These are phyloP conservation scores for Ischnus inquisitorius DNA, from an alignment of 2,888 invertebrate species.

Conservation along the genomic window DNA sequence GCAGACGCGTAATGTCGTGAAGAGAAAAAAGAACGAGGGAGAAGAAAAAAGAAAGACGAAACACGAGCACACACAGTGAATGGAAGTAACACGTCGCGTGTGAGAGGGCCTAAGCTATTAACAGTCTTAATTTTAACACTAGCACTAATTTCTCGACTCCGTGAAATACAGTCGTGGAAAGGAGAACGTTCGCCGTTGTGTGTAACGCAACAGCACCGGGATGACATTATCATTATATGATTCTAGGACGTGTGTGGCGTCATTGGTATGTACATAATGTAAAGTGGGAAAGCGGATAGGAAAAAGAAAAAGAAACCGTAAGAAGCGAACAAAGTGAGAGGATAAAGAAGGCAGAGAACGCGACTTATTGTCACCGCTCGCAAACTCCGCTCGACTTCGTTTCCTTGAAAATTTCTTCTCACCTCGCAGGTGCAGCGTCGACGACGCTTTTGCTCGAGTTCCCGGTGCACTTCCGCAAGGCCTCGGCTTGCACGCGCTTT, in stretches of 20 bases:
- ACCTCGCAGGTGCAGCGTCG: constrained; percentile 16
- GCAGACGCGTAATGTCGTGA: constrained; percentile 3
- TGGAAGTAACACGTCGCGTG: constrained; percentile 37
- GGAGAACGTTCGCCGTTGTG: constrained; percentile 43
- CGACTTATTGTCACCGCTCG: constrained; percentile 57
- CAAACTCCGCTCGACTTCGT: constrained; percentile 15
- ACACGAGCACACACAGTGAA: constrained; percentile 23
- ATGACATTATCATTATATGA: constrained; percentile 48
- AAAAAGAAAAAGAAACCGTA: constrained; percentile 13
- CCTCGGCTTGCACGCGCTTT: not conserved
- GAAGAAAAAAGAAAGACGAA: constrained; percentile 11
- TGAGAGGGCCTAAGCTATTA: constrained; percentile 34
- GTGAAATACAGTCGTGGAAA: not conserved
- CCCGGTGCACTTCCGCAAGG: constrained; percentile 28
- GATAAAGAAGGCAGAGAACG: constrained; percentile 42
- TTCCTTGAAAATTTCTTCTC: constrained; percentile 49
- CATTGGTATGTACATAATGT: constrained; percentile 58
- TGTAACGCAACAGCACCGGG: constrained; percentile 18
- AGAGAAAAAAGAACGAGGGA: not conserved
- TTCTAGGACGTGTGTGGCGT: constrained; percentile 54
- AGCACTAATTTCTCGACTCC: constrained; percentile 23
- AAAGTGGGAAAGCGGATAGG: constrained; percentile 23
- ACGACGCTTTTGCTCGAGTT: constrained; percentile 29
- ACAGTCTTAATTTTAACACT: constrained; percentile 53
- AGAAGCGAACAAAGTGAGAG: constrained; percentile 19